Conservation (phyloP, 2,888 invertebrate species). For the Dione juno region DNA sequence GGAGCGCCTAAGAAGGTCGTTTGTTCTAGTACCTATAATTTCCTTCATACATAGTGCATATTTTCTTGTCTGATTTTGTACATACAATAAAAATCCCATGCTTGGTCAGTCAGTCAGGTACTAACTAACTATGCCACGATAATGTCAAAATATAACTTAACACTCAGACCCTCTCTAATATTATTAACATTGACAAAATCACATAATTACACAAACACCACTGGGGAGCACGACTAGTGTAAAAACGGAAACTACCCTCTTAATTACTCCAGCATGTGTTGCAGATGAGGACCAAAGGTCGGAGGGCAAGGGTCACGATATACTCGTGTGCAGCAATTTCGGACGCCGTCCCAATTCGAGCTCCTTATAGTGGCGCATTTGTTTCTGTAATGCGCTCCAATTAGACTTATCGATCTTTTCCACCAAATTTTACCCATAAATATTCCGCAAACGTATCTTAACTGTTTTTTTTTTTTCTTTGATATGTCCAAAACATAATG, state of each 20-base stretch:
- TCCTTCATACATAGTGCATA: too few relatives aligned
- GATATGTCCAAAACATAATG: too few relatives aligned
- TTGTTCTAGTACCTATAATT: too few relatives aligned
- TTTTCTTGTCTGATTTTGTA: too few relatives aligned
- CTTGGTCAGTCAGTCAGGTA: too few relatives aligned
- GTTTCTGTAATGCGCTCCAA: constrained; percentile 57
- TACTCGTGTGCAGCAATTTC: constrained; percentile 72
- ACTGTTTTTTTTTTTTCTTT: too few relatives aligned
- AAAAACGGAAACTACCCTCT: constrained; percentile 71
- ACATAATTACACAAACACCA: neutral
- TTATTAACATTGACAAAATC: neutral
- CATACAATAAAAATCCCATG: too few relatives aligned
- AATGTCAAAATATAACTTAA: too few relatives aligned
- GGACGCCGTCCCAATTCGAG: constrained; percentile 72
- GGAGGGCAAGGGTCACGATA: constrained; percentile 61
- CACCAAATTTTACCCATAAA: too few relatives aligned
- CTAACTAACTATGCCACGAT: too few relatives aligned
- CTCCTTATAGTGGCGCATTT: constrained; percentile 75
- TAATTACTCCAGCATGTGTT: constrained; percentile 81
- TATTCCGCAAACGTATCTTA: too few relatives aligned
- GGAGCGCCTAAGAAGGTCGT: neutral
- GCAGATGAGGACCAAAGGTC: constrained; percentile 69
- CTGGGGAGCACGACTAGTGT: constrained; percentile 39
- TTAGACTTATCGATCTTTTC: constrained; percentile 48
- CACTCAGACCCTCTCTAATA: neutral